Evolutionary conservation across 2,797 vertebrate species (phyloP).

Genomic region (Scolopax rusticola): DNA sequence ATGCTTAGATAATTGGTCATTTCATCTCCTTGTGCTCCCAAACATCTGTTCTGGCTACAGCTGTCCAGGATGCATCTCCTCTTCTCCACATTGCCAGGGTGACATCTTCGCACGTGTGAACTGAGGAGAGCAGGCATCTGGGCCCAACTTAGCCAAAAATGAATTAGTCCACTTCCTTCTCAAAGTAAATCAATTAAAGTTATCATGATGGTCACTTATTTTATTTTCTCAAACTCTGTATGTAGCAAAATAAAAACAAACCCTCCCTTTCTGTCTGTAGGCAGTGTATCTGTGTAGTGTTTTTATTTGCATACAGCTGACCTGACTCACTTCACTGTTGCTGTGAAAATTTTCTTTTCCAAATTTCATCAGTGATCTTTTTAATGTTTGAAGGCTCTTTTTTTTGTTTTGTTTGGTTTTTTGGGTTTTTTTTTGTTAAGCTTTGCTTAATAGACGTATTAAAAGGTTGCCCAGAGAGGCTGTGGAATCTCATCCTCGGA

Average conservation of each 20-base stretch:
- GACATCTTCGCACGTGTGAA: background rate
- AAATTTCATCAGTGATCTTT: background rate
- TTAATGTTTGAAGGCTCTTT: background rate
- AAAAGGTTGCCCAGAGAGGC: background rate
- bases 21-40: constrained; percentile 22
- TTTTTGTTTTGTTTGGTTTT: background rate
- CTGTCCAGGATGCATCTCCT: background rate
- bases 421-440: background rate
- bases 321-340: background rate
- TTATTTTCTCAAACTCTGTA: background rate
- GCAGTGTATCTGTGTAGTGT: background rate
- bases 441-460: background rate
- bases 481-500: background rate
- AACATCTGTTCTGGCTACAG: constrained; percentile 38
- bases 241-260: background rate
- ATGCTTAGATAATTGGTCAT: background rate
- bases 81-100: background rate
- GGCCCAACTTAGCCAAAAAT: background rate
- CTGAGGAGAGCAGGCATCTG: background rate
- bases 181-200: background rate
- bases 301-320: constrained; percentile 40
- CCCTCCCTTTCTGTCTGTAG: background rate
- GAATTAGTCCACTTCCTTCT: background rate
- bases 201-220: background rate
- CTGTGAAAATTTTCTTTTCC: background rate